These are phyloP conservation scores for Chorisops tibialis DNA, from an alignment of 2,888 invertebrate genomes.

Conservation along the genomic window DNA sequence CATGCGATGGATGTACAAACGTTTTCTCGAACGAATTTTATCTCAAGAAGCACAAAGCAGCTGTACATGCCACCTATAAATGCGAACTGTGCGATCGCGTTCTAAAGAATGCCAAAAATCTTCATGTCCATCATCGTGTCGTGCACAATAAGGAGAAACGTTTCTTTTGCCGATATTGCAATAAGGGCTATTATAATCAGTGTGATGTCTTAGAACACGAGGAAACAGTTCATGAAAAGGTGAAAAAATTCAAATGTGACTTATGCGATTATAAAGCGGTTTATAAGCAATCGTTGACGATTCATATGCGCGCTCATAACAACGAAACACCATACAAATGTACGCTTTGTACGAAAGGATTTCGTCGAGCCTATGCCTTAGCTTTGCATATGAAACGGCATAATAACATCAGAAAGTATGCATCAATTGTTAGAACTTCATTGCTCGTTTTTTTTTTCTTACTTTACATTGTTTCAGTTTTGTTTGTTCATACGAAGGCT, in stretches of 20 bases:
- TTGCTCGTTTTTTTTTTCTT: background rate
- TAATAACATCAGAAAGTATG: slow-evolving; percentile 39
- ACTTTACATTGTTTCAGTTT: too few species aligned
- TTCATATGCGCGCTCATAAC: slow-evolving; percentile 44
- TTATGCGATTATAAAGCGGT: slow-evolving; percentile 42
- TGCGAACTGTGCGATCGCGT: slow-evolving; percentile 42
- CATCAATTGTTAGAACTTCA: slow-evolving; percentile 12
- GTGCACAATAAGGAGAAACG: slow-evolving; percentile 45
- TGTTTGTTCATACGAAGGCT: slow-evolving; percentile 28
- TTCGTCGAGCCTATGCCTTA: slow-evolving; percentile 43
- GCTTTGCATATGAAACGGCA: slow-evolving; percentile 43
- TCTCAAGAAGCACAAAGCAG: slow-evolving; percentile 42
- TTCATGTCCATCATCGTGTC: slow-evolving; percentile 42
- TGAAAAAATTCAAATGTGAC: slow-evolving; percentile 14
- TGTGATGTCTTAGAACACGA: slow-evolving; percentile 46
- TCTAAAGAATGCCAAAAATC: slow-evolving; percentile 44
- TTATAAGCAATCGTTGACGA: slow-evolving; percentile 44
- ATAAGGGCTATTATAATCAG: slow-evolving; percentile 47
- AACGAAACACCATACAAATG: slow-evolving; percentile 43
- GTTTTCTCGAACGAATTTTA: slow-evolving; percentile 40
- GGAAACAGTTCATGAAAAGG: slow-evolving; percentile 36
- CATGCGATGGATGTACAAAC: slow-evolving; percentile 40
- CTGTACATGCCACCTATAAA: slow-evolving; percentile 41
- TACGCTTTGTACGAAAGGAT: slow-evolving; percentile 41
- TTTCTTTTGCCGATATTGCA: slow-evolving; percentile 43